A percentile compares a stretch with the other conserved stretches of the same genome.
Conservation (phyloP, 2,888 invertebrate genomes). For the Ophion costatus region DNA sequence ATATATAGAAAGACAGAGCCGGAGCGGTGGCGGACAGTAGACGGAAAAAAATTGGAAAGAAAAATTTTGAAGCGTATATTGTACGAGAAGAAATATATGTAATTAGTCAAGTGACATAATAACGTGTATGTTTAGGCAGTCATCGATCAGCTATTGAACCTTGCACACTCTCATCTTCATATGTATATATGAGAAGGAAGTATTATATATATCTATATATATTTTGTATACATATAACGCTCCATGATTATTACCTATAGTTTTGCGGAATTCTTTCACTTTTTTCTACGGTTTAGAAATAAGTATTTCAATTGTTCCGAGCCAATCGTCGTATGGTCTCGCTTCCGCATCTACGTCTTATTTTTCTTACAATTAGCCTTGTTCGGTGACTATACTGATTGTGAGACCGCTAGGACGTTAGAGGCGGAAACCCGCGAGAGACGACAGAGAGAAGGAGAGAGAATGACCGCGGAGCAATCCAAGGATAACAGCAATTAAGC, state of each 20-base stretch:
- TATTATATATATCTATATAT: not conserved
- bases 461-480: conserved; percentile 69
- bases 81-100: too few species aligned
- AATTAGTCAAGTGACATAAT: conserved; percentile 46
- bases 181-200: too few species aligned
- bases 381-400: not conserved
- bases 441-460: conserved; percentile 28
- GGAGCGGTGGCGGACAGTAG: too few species aligned
- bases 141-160: conserved; percentile 36
- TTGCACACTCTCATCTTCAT: not conserved
- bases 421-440: conserved; percentile 33
- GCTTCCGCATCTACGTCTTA: conserved; percentile 45
- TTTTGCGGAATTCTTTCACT: conserved; percentile 8
- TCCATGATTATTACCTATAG: conserved; percentile 7
- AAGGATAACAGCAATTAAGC: conserved; percentile 83
- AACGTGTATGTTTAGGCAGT: conserved; percentile 54
- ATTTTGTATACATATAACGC: not conserved
- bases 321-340: conserved; percentile 75
- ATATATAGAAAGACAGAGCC: too few species aligned
- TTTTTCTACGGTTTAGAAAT: conserved; percentile 46
- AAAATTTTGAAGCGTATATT: too few species aligned
- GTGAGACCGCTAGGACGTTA: conserved; percentile 18
- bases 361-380: conserved; percentile 4
- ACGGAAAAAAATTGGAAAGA: not conserved
- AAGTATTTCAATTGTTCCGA: conserved; percentile 72